Percentiles rank a stretch among this genome's conserved stretches.
phyloP scores from a whole-genome alignment of 92 coral and sea anemone species.

The Epizoanthus ramosus region DNA sequence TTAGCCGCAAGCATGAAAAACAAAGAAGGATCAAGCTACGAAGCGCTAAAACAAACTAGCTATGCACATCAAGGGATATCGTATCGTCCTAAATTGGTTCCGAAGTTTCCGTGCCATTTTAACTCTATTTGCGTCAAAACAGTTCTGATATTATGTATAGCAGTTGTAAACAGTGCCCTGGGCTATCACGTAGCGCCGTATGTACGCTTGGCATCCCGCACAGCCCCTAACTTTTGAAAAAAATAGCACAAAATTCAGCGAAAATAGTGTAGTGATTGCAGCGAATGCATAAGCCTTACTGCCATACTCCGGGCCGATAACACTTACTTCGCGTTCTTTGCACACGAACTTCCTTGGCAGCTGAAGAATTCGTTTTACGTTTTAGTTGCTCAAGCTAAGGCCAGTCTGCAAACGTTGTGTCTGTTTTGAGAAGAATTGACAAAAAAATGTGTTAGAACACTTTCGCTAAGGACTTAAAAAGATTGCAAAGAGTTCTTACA shows the following conservation, averaged over 20 bases:
- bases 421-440: slow-evolving; percentile 6
- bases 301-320: background rate
- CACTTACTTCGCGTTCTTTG: background rate
- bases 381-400: background rate
- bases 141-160: background rate
- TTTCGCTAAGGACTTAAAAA: background rate
- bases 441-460: background rate
- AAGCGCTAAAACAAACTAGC: no score
- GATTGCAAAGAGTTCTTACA: background rate
- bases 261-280: background rate
- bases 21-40: no score
- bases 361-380: background rate
- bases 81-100: no score
- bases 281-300: background rate
- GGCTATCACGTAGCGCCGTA: slow-evolving; percentile 14
- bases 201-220: no score
- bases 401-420: slow-evolving; percentile 18
- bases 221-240: no score
- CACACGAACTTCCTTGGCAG: background rate
- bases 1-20: background rate
- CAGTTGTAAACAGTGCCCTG: slow-evolving; percentile 23
- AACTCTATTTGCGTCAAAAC: background rate
- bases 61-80: no score
- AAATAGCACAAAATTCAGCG: background rate
- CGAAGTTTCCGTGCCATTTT: no score